phyloP scores from a whole-genome alignment of 2,888 invertebrate genomes.

The Diarsia mendica region DNA sequence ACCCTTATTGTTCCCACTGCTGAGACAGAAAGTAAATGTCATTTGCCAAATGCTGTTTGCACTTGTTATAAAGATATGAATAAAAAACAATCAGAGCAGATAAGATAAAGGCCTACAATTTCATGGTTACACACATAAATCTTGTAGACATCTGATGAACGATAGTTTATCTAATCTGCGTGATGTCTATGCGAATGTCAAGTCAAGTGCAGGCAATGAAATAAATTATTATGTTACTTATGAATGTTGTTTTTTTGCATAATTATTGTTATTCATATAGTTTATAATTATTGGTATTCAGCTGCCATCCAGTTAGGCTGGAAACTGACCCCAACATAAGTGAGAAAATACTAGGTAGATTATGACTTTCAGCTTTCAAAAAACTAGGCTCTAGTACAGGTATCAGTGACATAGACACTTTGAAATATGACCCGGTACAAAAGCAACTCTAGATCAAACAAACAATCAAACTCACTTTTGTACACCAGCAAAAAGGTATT shows the following conservation, averaged over 20 bases:
- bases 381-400: neutral
- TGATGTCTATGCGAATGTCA: conserved; percentile 44
- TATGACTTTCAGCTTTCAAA: neutral
- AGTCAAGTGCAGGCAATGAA: conserved; percentile 29
- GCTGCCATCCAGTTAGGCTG: neutral
- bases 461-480: neutral
- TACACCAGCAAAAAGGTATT: neutral
- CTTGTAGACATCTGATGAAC: conserved; percentile 46
- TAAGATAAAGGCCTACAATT: conserved; percentile 40
- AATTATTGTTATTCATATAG: no score
- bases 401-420: neutral
- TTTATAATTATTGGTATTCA: neutral
- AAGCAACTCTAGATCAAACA: neutral
- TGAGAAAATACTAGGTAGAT: neutral
- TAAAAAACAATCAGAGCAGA: conserved; percentile 33
- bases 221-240: neutral
- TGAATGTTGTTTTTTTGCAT: no score
- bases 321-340: neutral
- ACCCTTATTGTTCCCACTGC: neutral
- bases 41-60: conserved; percentile 8
- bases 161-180: conserved; percentile 48
- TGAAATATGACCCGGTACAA: neutral
- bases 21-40: neutral
- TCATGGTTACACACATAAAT: conserved; percentile 38
- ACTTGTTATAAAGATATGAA: conserved; percentile 18